Evolutionary conservation across 2,888 invertebrate genomes (phyloP), one percentile per base, ranked within the genome.

Genomic region (Eulithis testata): DNA sequence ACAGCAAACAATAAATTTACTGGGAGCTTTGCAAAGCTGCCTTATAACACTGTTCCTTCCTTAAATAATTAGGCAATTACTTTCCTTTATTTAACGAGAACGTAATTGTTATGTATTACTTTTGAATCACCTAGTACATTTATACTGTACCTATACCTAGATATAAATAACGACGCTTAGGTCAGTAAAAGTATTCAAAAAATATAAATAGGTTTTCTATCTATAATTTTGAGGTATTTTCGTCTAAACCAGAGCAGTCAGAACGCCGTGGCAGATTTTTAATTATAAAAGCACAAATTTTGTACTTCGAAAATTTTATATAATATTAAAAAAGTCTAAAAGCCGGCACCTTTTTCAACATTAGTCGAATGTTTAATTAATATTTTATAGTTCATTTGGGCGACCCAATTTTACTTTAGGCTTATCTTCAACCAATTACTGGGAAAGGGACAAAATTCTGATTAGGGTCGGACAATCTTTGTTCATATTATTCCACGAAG

Each of bases 61-160:
- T 83, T 81, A 85, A 88, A 87, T 87, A 90, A 91, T 91, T 89
- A 86, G 83, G 81, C 82, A 85, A 89, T 91, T 90, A 87, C 83
- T 83, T 86, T 85, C 81, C 81, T 89, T 90, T 88, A 85, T 85
- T 80, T 79, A 80, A 79, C 79, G 76, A 82, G 74, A 84, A 83
- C 76, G 77, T 83, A 84, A 83, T 82, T 79, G 78, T 79, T 65
- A 82, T 81, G 79, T 83, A 86, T 81, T 74, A 76, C 76, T 73
- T 66, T 63, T 60, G 49, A 60, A 51, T 58, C 7, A 31, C n/a
- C 31, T 4, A 40, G 40, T 40, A 40, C 40, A 6, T 40, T 40
- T 40, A 40, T 40, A 40, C 5, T 37, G 5, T 7, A 8, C 37
- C 8, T 37, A 40, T 6, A 40, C 40, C 31, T 31, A 31, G 2